These are phyloP conservation scores for Clarias pachynema DNA, from an alignment of 2,797 vertebrate genomes.

Conservation along the genomic window DNA sequence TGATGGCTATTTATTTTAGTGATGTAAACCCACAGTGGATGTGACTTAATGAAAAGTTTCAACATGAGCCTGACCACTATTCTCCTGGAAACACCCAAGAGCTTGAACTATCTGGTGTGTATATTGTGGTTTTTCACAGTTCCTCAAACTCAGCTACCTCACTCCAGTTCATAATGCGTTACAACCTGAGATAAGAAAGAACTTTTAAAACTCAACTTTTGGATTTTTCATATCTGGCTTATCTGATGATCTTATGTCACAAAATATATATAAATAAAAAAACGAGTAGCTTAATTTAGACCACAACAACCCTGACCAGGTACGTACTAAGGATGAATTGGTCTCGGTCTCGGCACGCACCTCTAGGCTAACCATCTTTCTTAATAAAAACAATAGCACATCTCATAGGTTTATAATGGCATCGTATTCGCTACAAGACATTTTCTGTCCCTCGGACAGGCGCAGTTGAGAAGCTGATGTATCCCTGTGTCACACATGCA, in stretches of 20 bases:
- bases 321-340: background rate
- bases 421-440: background rate
- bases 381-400: background rate
- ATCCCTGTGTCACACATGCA: constrained; percentile 43
- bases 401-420: background rate
- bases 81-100: background rate
- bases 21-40: background rate
- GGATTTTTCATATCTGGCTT: too few relatives aligned
- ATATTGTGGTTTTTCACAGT: background rate
- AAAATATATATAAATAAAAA: background rate
- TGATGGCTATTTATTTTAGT: background rate
- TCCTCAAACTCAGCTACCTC: background rate
- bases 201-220: background rate
- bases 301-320: background rate
- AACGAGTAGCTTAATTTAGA: too few relatives aligned
- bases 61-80: background rate
- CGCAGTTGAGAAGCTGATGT: constrained; percentile 36
- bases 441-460: constrained; percentile 15
- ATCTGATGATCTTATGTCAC: too few relatives aligned
- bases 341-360: background rate
- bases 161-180: background rate
- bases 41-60: background rate
- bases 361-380: background rate
- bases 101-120: too few relatives aligned
- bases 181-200: background rate